These are phyloP conservation scores for Steinernema feltiae DNA, from an alignment of 1,140 invertebrate genomes.

Conservation along the genomic window DNA sequence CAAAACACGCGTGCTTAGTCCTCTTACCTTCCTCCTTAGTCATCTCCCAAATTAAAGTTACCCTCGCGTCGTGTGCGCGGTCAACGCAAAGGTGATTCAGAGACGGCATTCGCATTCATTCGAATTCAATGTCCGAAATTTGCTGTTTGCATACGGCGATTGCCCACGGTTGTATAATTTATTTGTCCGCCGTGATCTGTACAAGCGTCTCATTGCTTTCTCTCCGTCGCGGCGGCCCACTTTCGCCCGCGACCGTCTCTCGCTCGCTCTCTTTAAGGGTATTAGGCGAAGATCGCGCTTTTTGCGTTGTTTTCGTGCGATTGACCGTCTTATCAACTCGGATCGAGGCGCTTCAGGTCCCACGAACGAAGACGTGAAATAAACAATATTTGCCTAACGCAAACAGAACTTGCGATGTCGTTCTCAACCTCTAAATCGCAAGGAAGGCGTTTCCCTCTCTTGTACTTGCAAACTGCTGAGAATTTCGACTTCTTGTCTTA, in stretches of 20 bases:
- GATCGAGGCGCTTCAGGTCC: background rate
- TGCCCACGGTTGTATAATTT: background rate
- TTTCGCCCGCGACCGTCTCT: background rate
- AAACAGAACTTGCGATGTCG: background rate
- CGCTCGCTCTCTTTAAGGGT: background rate
- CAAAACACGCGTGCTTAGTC: background rate
- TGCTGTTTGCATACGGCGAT: background rate
- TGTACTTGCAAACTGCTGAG: background rate
- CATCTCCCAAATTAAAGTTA: background rate
- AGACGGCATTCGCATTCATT: background rate
- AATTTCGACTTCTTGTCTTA: too few relatives aligned
- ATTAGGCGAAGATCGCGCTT: background rate
- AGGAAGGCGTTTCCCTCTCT: background rate
- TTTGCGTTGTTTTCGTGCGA: background rate
- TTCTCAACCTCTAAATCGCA: background rate
- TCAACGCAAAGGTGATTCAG: background rate
- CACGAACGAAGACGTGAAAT: background rate
- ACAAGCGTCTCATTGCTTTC: background rate
- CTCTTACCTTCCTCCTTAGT: background rate
- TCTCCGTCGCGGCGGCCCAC: background rate
- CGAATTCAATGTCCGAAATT: constrained; percentile 7
- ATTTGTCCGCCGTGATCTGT: background rate
- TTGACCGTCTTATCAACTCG: background rate
- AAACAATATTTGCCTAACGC: background rate
- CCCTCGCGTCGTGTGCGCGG: background rate